Conservation (phyloP, 2,888 invertebrate species). For the Muscina levida region DNA sequence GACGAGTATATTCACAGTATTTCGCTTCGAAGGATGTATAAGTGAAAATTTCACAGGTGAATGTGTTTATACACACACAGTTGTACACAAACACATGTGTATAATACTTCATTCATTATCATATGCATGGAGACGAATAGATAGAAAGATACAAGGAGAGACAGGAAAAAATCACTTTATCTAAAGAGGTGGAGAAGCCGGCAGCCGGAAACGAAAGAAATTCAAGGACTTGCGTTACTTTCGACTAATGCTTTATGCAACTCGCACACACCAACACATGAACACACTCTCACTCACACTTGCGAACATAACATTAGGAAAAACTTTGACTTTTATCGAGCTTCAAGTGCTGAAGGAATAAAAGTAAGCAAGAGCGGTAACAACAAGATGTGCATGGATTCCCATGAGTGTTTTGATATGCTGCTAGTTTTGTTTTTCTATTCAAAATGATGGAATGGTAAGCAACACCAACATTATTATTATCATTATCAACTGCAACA, state of each 20-base stretch:
- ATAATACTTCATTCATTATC: constrained; percentile 29
- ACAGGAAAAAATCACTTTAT: constrained; percentile 26
- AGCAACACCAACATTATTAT: constrained; percentile 27
- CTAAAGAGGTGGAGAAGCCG: not conserved
- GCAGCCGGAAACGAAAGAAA: constrained; percentile 1
- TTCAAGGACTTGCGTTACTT: constrained; percentile 35
- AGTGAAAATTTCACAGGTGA: too few relatives aligned
- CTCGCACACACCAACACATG: not conserved
- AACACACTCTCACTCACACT: too few relatives aligned
- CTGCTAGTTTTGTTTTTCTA: constrained; percentile 47
- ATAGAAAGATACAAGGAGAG: not conserved
- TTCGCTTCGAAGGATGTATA: too few relatives aligned
- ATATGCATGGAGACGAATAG: not conserved
- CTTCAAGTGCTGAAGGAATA: constrained; percentile 2
- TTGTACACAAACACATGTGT: not conserved
- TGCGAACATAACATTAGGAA: not conserved
- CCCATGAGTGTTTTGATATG: constrained; percentile 54
- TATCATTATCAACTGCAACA: not conserved
- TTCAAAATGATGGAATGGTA: constrained; percentile 1
- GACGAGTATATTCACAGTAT: too few relatives aligned
- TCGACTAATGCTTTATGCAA: constrained; percentile 32
- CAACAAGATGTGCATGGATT: constrained; percentile 43
- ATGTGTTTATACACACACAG: too few relatives aligned
- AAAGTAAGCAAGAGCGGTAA: constrained; percentile 25
- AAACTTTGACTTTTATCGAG: constrained; percentile 37